These are phyloP conservation scores for Pardosa pseudoannulata DNA, from an alignment of 2,888 invertebrate species.

Conservation along the genomic window DNA sequence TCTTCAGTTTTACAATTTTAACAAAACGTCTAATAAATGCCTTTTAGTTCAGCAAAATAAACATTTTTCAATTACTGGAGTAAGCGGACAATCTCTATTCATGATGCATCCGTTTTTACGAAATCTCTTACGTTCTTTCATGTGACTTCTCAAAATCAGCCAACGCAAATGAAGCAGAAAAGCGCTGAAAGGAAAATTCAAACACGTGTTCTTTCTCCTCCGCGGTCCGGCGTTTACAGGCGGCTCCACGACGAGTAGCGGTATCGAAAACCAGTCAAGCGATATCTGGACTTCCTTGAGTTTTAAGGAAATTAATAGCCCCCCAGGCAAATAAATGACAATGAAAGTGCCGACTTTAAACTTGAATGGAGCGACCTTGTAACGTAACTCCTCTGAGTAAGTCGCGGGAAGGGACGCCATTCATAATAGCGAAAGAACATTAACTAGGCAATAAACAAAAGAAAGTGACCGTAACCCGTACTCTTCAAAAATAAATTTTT, in stretches of 20 bases:
- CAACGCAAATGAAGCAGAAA: not conserved
- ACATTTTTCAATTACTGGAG: too few species aligned
- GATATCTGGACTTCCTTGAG: constrained; percentile 7
- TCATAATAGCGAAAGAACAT: not conserved
- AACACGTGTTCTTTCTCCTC: not conserved
- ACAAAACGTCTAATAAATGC: too few species aligned
- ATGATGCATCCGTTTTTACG: too few species aligned
- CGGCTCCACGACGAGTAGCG: not conserved
- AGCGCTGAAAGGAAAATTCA: not conserved
- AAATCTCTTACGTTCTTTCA: too few species aligned
- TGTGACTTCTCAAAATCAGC: not conserved
- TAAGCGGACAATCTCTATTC: too few species aligned
- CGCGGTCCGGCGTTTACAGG: not conserved
- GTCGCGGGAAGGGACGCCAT: not conserved
- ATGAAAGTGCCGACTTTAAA: constrained; percentile 7
- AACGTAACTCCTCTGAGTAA: constrained; percentile 3
- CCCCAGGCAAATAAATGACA: not conserved
- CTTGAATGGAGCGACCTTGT: constrained; percentile 13
- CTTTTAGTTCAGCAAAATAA: too few species aligned
- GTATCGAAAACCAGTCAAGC: constrained; percentile 17
- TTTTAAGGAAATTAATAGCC: constrained; percentile 12
- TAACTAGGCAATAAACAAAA: not conserved
- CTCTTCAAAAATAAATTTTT: too few species aligned
- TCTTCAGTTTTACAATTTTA: too few species aligned
- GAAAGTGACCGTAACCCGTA: too few species aligned